Evolutionary conservation across 2,797 vertebrate genomes (phyloP).

Genomic region (Parauchenoglanis ngamensis): DNA sequence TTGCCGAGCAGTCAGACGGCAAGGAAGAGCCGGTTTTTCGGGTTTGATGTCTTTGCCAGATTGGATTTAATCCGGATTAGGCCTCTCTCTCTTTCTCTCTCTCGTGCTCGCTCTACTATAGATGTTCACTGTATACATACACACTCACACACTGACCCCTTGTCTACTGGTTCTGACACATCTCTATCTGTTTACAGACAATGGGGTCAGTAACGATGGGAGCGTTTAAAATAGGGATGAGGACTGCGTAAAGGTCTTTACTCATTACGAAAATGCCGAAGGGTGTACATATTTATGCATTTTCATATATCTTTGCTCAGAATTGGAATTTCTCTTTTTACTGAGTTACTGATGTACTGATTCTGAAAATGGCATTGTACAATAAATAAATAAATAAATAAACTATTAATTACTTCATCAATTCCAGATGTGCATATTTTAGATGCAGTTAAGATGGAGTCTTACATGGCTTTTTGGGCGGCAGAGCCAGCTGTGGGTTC

Average conservation of each 20-base stretch:
- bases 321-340: neutral
- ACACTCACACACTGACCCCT: slow-evolving; percentile 21
- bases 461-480: slow-evolving; percentile 99
- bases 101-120: slow-evolving; percentile 41
- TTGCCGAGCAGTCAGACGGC: slow-evolving; percentile 83
- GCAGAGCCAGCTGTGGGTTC: slow-evolving; percentile 97
- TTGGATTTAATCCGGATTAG: slow-evolving; percentile 92
- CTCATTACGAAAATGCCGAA: neutral
- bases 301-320: too few species aligned
- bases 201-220: neutral
- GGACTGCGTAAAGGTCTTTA: neutral
- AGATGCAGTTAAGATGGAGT: slow-evolving; percentile 42
- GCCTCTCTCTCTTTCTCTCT: slow-evolving; percentile 54
- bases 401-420: neutral
- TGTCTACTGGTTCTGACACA: slow-evolving; percentile 44
- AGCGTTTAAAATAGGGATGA: neutral
- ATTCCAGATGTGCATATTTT: neutral
- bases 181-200: slow-evolving; percentile 7
- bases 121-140: slow-evolving; percentile 1
- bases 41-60: slow-evolving; percentile 90
- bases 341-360: neutral
- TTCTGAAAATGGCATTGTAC: neutral
- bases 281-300: neutral
- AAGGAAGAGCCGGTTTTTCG: slow-evolving; percentile 81
- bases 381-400: neutral